Base-by-base conservation (phyloP, 2,797 vertebrate species). In the Gorsachius magnificus region DNA sequence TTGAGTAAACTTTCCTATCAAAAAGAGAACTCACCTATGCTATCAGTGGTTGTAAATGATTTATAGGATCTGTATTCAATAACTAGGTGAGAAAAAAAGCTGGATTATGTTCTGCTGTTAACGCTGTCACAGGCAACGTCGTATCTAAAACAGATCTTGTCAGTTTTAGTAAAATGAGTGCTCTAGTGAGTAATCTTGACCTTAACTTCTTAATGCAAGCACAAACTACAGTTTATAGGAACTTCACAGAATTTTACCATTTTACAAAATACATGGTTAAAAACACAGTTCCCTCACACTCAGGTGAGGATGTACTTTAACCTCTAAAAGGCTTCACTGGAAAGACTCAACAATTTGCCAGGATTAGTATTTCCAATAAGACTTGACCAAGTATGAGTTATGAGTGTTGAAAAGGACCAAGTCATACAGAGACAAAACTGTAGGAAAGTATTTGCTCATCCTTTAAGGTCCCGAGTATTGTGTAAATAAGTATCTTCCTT, bases 31-130 rank as follows among this genome's bases (percentile, higher is more conserved):
- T 65, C 13, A 29, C 29, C 6, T 68, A 11, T 51, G 46, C 36
- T 89, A n/a, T 78, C 50, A 93, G 21, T 24, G 58, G 61, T 28
- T 92, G 43, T 85, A 90, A 94, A 92, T 72, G 20, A 90, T 92
- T 94, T 76, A 48, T 53, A 90, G 65, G 38, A 54, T 84, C 53
- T 69, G 2, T 53, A 74, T 72, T 13, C 46, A 83, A n/a, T 45
- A 86, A 58, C 36, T 41, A 54, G 19, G 21, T 45, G 28, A 86
- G 43, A 31, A 91, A 92, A 88, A 80, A 54, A 21, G 8, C 28
- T 48, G 24, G 26, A 83, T 5, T 75, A 75, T 11, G 16, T 85
- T 75, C 46, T 74, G 38, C 65, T 83, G 18, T 46, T 74, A 71
- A 68, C 9, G 31, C 11, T 45, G 21, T 69, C 17, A n/a, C 16